A percentile compares a stretch with the other conserved stretches of the same genome.
phyloP scores from a whole-genome alignment of 2,888 invertebrate species.

The Biston stratarius region DNA sequence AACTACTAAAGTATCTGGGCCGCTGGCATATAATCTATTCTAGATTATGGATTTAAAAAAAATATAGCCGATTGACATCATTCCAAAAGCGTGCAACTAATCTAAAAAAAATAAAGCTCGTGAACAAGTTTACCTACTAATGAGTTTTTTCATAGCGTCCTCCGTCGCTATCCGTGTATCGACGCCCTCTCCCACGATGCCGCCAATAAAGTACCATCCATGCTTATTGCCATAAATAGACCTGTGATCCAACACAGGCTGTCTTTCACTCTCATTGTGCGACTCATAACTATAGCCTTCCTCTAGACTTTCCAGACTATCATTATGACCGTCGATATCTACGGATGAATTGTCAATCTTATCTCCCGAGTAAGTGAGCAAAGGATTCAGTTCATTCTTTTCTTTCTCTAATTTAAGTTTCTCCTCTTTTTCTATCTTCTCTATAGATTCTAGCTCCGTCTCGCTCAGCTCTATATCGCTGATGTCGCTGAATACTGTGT shows the following conservation, averaged over 20 bases:
- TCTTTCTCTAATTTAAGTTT: slow-evolving; percentile 61
- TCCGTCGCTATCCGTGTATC: slow-evolving; percentile 89
- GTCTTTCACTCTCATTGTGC: slow-evolving; percentile 84
- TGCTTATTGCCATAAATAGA: slow-evolving; percentile 89
- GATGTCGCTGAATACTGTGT: slow-evolving; percentile 88
- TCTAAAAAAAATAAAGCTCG: slow-evolving; percentile 56
- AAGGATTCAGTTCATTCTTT: slow-evolving; percentile 75
- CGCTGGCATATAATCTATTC: no score
- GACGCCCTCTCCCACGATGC: slow-evolving; percentile 90
- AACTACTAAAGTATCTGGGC: no score
- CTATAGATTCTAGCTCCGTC: slow-evolving; percentile 87
- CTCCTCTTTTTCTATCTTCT: slow-evolving; percentile 81
- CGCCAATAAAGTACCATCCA: slow-evolving; percentile 95
- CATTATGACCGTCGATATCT: slow-evolving; percentile 59
- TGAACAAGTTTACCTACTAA: slow-evolving; percentile 90
- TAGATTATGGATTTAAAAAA: no score
- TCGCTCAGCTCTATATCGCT: slow-evolving; percentile 89
- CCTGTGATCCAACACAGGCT: slow-evolving; percentile 87
- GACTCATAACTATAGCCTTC: slow-evolving; percentile 77
- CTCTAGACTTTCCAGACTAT: slow-evolving; percentile 65
- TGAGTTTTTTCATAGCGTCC: slow-evolving; percentile 91
- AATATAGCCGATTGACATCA: neutral
- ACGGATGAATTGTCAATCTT: slow-evolving; percentile 59
- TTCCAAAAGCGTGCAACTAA: slow-evolving; percentile 36
- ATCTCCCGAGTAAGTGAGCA: slow-evolving; percentile 72